phyloP scores from a whole-genome alignment of 2,797 vertebrate genomes.

The Alectoris magna region DNA sequence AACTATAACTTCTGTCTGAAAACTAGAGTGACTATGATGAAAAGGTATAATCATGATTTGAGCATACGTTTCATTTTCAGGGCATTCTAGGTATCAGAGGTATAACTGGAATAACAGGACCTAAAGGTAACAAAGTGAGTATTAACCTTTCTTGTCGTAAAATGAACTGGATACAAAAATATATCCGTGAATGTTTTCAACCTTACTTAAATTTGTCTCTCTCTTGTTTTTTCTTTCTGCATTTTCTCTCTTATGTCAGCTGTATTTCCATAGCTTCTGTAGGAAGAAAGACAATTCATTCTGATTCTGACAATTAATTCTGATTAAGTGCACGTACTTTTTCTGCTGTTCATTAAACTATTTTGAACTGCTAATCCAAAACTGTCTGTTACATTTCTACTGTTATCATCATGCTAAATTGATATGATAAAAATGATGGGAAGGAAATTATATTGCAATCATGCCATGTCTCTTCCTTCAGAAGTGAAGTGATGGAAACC shows the following conservation, averaged over 20 bases:
- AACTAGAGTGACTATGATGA: neutral
- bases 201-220: neutral
- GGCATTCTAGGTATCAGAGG: constrained; percentile 91
- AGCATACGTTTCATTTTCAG: constrained; percentile 78
- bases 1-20: neutral
- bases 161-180: neutral
- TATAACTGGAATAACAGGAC: constrained; percentile 89
- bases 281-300: neutral
- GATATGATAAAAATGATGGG: neutral
- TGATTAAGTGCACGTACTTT: neutral
- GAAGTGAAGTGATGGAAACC: neutral
- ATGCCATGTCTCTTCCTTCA: neutral
- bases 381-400: neutral
- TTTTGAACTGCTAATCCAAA: neutral
- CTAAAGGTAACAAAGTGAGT: constrained; percentile 92
- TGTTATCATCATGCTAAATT: neutral
- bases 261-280: neutral
- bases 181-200: neutral
- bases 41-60: neutral
- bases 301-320: neutral
- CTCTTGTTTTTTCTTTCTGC: rapidly evolving
- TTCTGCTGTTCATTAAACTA: neutral
- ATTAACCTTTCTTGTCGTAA: neutral
- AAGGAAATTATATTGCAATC: neutral
- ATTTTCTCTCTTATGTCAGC: neutral